Evolutionary conservation across 2,888 invertebrate genomes (phyloP), one percentile per base, ranked within the genome.

Genomic region (Ennomos erosarius): DNA sequence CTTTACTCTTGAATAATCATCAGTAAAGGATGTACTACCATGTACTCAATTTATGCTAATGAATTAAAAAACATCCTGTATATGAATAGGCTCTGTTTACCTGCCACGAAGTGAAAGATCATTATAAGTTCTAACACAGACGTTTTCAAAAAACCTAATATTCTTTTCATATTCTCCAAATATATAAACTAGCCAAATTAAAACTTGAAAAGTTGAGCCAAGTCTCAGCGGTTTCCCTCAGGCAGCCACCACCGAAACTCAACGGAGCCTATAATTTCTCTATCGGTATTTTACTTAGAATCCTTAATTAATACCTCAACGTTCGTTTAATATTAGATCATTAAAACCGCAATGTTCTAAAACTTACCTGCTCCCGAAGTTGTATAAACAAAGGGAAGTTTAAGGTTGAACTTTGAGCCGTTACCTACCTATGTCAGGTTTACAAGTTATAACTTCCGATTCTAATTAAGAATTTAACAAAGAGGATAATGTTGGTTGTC

Each of bases 241-340:
- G 52, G 48, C 64, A 64, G 53, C 64, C 46, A 52, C 65, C 51
- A 49, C 65, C 64, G 58, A 67, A 67, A 63, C 60, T 63, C 67
- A 64, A 47, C 68, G 63, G 68, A 72, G 78, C 79, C 76, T 80
- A 81, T 79, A 84, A 82, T 83, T 84, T 81, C 70, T 72, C 81
- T 81, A 85, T 86, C 82, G 82, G 81, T 83, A 83, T 88, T 83
- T 83, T 82, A 81, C 85, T 81, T 76, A 74, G 85, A 86, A 88
- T 89, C 86, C 82, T 84, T 91, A 91, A 91, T 91, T 89, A 91
- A 88, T 89, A 88, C 88, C 81, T 73, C 81, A 80, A 79, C 85
- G 87, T 89, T 85, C 88, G 85, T 90, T 87, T 89, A 90, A 92
- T 92, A 91, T 90, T 91, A 89, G 88, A 92, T 91, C 90, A 91